Evolutionary conservation across 2,113 vertebrate genomes (phyloP), one percentile per base, ranked within the genome.

Genomic region (Oceanodroma tethys): DNA sequence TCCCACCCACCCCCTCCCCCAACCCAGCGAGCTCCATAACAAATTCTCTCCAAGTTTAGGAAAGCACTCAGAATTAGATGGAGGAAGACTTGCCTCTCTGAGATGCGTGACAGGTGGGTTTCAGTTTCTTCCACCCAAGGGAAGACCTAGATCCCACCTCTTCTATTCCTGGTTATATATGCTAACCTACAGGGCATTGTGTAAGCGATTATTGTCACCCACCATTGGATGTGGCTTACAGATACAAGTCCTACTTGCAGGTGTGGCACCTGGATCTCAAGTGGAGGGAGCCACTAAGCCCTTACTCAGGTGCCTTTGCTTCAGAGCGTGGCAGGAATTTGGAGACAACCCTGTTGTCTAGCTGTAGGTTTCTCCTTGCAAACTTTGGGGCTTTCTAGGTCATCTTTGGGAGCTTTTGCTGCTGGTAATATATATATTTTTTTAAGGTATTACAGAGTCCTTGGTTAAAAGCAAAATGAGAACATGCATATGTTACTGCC

Each of bases 191-290:
- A 83, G 26, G 16, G 10, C 8, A n/a, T 36, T 60, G 7, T n/a
- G 40, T 52, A n/a, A 65, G 21, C 2, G 0, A 7, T 55, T 48
- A 12, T 23, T 89, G 42, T 62, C 60, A 29, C 9, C 9, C 5
- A 16, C 26, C 3, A 2, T 2, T 52, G 34, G 45, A 47, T 0
- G 0, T 70, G 36, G 7, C 26, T 88, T 71, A 43, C 12, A 63
- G n/a, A 13, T 45, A 13, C 0, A 3, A 92, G 32, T 45, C 36
- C 30, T 73, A 21, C 7, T 34, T 73, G n/a, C 30, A 48, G n/a
- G 5, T 52, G 22, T 50, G 21, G 40, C 25, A 70, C 6, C 23
- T 76, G 34, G 23, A 70, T 66, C 13, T 58, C 11, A 43, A 43
- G 43, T 34, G 10, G 40, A 82, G 16, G 65, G 29, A 74, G 19